phyloP scores from a whole-genome alignment of 23 tunicate species.

The Styela plicata region DNA sequence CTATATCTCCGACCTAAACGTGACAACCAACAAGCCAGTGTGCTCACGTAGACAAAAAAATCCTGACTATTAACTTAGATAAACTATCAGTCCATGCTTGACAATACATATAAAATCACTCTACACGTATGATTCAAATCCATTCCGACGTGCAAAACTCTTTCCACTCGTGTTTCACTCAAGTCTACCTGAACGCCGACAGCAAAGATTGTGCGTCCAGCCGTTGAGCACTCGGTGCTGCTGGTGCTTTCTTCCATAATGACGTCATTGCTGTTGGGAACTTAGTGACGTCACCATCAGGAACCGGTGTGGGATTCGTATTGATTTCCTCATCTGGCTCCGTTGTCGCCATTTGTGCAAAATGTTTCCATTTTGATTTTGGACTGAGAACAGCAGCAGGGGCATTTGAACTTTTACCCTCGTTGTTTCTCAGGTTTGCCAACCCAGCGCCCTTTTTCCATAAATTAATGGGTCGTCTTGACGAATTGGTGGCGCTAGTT shows the following conservation, averaged over 20 bases:
- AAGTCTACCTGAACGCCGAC: not conserved
- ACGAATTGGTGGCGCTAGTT: not conserved
- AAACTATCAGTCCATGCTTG: too few relatives aligned
- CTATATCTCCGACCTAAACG: too few relatives aligned
- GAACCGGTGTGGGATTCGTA: not conserved
- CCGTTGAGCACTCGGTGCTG: not conserved
- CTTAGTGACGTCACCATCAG: not conserved
- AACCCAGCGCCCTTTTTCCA: not conserved
- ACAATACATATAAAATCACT: too few relatives aligned
- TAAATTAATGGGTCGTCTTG: not conserved
- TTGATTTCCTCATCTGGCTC: not conserved
- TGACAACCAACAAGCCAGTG: too few relatives aligned
- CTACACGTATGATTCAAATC: too few relatives aligned
- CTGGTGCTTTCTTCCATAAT: not conserved
- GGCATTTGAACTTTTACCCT: too few relatives aligned
- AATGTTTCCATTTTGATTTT: not conserved
- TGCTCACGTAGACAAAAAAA: too few relatives aligned
- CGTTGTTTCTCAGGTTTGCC: not conserved
- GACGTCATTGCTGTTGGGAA: not conserved
- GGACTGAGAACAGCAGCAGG: not conserved
- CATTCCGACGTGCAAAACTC: too few relatives aligned
- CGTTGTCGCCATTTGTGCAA: not conserved
- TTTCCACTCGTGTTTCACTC: not conserved
- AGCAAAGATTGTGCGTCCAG: not conserved
- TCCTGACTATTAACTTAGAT: too few relatives aligned